Conservation (phyloP, 2,888 invertebrate species). For the Dolichomitus sp. region DNA sequence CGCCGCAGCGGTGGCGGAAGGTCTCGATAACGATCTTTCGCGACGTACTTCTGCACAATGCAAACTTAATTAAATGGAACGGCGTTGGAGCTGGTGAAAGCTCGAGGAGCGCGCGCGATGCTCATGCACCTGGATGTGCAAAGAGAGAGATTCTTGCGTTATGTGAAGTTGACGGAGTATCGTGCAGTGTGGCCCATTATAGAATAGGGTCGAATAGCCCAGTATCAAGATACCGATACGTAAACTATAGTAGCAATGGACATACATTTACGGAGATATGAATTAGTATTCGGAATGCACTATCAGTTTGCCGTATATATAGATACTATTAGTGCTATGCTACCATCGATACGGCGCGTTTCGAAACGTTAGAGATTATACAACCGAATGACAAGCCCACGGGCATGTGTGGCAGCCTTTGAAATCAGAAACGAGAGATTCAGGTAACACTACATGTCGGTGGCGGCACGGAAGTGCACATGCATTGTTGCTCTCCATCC, state of each 20-base stretch:
- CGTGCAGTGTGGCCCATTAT: conserved; percentile 10
- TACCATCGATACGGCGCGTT: conserved; percentile 1
- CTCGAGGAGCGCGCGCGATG: conserved; percentile 32
- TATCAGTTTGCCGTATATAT: neutral
- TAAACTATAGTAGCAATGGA: neutral
- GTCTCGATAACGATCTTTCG: conserved; percentile 78
- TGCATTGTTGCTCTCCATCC: neutral
- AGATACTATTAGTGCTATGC: neutral
- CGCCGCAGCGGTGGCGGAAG: conserved; percentile 65
- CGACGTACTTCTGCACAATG: conserved; percentile 78
- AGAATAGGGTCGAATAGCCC: conserved; percentile 28
- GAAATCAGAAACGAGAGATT: conserved; percentile 35
- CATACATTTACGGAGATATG: neutral
- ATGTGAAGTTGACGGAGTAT: conserved; percentile 14
- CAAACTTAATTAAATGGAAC: conserved; percentile 83
- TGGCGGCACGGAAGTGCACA: neutral
- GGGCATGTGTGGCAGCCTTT: conserved; percentile 15
- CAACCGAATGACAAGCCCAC: neutral
- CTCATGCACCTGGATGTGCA: conserved; percentile 52
- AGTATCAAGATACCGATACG: conserved; percentile 15
- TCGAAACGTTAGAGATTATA: conserved; percentile 12
- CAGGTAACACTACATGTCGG: neutral
- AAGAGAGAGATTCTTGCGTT: conserved; percentile 9
- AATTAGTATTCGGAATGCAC: conserved; percentile 13
- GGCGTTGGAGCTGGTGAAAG: conserved; percentile 66